phyloP scores from a whole-genome alignment of 2,888 invertebrate species.

The Pandemis cinnamomeana region DNA sequence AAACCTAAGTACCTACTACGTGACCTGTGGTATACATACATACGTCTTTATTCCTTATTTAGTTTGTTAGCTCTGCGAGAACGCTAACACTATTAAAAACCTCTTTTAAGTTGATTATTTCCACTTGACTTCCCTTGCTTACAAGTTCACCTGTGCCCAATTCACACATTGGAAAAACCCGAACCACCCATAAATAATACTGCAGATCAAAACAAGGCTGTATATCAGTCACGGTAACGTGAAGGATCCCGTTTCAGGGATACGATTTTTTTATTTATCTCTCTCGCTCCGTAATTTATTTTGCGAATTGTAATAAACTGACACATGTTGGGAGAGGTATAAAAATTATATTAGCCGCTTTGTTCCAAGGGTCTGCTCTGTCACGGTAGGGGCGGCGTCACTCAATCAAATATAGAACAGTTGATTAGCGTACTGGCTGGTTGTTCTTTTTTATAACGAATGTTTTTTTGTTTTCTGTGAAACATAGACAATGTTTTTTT shows the following conservation, averaged over 20 bases:
- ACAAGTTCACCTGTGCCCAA: constrained; percentile 20
- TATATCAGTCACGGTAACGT: constrained; percentile 44
- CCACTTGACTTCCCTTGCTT: neutral
- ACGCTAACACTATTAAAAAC: neutral
- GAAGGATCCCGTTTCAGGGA: constrained; percentile 44
- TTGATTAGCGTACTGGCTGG: constrained; percentile 21
- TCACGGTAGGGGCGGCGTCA: neutral
- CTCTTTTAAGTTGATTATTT: neutral
- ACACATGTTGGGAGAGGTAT: constrained; percentile 26
- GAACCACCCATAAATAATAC: constrained; percentile 44
- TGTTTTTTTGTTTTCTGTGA: neutral
- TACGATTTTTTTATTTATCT: constrained; percentile 47
- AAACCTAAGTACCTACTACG: neutral
- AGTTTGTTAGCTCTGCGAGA: no score
- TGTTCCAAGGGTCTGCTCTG: neutral
- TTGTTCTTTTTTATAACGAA: constrained; percentile 5
- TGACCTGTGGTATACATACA: neutral
- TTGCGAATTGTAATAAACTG: constrained; percentile 34
- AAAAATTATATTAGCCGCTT: constrained; percentile 30
- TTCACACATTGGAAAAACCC: constrained; percentile 12
- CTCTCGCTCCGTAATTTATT: constrained; percentile 38
- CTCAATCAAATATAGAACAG: constrained; percentile 20
- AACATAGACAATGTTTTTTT: no score
- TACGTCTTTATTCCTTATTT: no score
- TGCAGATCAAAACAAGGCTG: constrained; percentile 45